Conservation (phyloP, 2,888 invertebrate genomes). For the Patella caerulea region DNA sequence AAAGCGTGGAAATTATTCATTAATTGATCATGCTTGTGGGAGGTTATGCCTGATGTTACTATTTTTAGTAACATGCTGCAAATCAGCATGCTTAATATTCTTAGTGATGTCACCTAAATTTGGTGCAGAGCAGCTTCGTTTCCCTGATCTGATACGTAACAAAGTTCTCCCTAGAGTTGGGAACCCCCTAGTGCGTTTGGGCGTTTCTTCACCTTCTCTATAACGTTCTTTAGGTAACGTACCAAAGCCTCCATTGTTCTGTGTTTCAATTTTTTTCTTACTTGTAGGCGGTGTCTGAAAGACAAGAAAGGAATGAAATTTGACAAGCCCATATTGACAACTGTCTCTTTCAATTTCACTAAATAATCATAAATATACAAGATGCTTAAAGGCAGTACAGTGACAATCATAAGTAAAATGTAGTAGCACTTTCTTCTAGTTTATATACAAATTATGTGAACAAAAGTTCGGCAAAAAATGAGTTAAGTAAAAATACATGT, state of each 20-base stretch:
- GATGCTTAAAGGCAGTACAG: no score
- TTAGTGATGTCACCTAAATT: conserved; percentile 82
- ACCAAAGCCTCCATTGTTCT: conserved; percentile 55
- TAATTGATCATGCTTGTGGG: not conserved
- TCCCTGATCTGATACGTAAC: conserved; percentile 73
- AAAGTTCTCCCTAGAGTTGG: conserved; percentile 79
- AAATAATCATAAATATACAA: no score
- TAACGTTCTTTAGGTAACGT: conserved; percentile 62
- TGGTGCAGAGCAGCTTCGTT: conserved; percentile 88
- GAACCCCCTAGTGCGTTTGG: conserved; percentile 50
- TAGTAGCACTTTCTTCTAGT: no score
- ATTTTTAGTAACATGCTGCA: conserved; percentile 12
- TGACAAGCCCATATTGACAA: not conserved
- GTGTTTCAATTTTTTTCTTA: conserved; percentile 35
- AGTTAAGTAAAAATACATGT: no score
- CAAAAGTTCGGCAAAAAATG: no score
- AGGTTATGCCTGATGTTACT: not conserved
- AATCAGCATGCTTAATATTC: conserved; percentile 27
- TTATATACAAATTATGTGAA: no score
- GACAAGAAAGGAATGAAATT: conserved; percentile 19
- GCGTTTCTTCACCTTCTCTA: conserved; percentile 32
- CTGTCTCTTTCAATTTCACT: not conserved
- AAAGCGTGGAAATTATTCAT: not conserved
- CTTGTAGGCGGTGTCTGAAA: conserved; percentile 79
- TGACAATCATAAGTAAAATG: no score